Evolutionary conservation across 1,140 invertebrate species (phyloP).

Genomic region (Aphidius gifuensis): DNA sequence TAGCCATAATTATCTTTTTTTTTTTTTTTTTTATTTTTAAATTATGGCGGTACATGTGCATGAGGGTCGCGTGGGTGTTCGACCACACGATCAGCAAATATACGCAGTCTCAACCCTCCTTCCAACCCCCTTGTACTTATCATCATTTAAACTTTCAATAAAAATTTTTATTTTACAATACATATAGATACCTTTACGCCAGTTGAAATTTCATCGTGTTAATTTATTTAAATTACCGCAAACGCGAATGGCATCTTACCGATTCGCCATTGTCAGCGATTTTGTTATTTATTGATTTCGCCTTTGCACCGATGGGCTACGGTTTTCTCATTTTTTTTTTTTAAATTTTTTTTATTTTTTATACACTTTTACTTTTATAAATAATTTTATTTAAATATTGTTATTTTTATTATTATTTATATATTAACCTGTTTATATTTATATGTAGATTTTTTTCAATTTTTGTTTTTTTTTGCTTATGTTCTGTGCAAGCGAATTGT

Average conservation of each 20-base stretch:
- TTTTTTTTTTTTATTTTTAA: conserved; percentile 22
- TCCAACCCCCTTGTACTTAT: neutral
- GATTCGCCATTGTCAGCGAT: conserved; percentile 44
- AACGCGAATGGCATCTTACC: conserved; percentile 38
- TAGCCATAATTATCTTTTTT: conserved; percentile 41
- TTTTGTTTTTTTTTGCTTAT: neutral
- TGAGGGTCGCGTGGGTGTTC: conserved; percentile 39
- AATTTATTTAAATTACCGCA: conserved; percentile 51
- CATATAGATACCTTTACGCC: too few species aligned
- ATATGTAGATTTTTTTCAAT: conserved; percentile 2
- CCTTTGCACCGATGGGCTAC: conserved; percentile 19
- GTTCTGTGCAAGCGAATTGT: too few species aligned
- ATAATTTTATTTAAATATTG: conserved; percentile 3
- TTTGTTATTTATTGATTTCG: conserved; percentile 44
- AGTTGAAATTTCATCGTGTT: conserved; percentile 29
- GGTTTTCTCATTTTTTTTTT: conserved; percentile 20
- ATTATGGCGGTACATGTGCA: conserved; percentile 28
- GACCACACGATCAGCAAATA: neutral
- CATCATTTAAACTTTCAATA: too few species aligned
- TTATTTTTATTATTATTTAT: neutral
- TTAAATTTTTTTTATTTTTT: conserved; percentile 8
- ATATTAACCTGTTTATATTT: conserved; percentile 8
- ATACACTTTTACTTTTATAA: neutral
- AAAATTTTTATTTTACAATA: too few species aligned
- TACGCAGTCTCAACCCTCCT: neutral